Percentiles rank a stretch among this genome's conserved stretches.
phyloP scores from a whole-genome alignment of 2,888 invertebrate species.

The Neocrepidodera transversa region DNA sequence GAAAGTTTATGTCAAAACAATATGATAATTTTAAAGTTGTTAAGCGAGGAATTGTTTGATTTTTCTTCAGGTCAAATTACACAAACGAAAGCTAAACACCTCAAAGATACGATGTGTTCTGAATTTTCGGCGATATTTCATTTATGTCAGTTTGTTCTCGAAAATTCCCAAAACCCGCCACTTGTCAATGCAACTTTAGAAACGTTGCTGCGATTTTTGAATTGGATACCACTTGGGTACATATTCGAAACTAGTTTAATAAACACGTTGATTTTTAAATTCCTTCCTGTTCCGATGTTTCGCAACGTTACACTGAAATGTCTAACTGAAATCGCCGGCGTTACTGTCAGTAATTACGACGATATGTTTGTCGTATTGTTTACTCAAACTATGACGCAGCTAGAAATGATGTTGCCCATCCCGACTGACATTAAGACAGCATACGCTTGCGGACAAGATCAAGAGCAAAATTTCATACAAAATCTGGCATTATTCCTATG shows the following conservation, averaged over 20 bases:
- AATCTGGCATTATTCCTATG: conserved; percentile 97
- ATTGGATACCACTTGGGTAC: conserved; percentile 99
- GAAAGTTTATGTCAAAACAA: conserved; percentile 99
- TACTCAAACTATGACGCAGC: conserved; percentile 89
- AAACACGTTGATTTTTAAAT: conserved; percentile 92
- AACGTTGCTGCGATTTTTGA: conserved; percentile 94
- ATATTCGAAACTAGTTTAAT: conserved; percentile 99
- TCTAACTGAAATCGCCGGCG: conserved; percentile 96
- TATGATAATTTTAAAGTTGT: conserved; percentile 95
- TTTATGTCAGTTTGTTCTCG: conserved; percentile 96
- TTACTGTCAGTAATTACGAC: conserved; percentile 89
- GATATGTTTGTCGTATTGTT: conserved; percentile 91
- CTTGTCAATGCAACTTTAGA: conserved; percentile 95
- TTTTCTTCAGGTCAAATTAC: conserved; percentile 98
- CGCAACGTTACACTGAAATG: conserved; percentile 98
- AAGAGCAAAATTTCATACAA: conserved; percentile 98
- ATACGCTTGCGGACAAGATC: conserved; percentile 91
- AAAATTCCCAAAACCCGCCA: conserved; percentile 96
- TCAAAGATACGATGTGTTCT: conserved; percentile 99
- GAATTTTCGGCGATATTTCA: conserved; percentile 99
- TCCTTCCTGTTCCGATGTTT: conserved; percentile 86
- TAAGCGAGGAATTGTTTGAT: conserved; percentile 99
- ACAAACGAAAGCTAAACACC: conserved; percentile 97
- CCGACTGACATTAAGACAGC: conserved; percentile 93
- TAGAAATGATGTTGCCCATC: conserved; percentile 90